A percentile compares a stretch with the other conserved stretches of the same genome.
phyloP scores from a whole-genome alignment of 1,140 invertebrate species.

The Micrasema longulum region DNA sequence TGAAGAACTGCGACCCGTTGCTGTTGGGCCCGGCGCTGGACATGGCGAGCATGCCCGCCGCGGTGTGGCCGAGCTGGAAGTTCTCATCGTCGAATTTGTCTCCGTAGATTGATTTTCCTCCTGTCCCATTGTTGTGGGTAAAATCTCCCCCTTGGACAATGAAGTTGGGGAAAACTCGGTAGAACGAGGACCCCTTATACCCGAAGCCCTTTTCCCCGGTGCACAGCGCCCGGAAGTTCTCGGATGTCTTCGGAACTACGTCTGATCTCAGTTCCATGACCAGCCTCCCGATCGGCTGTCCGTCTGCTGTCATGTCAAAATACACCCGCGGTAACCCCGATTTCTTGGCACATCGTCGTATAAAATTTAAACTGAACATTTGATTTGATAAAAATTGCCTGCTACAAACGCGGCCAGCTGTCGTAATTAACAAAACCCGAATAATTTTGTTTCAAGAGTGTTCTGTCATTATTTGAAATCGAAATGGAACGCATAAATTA shows the following conservation, averaged over 20 bases:
- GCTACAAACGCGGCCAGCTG: background rate
- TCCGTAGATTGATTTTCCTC: slow-evolving; percentile 85
- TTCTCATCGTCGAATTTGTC: slow-evolving; percentile 86
- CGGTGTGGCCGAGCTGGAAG: slow-evolving; percentile 81
- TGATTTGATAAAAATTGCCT: background rate
- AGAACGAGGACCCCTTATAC: slow-evolving; percentile 82
- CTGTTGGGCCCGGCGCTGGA: slow-evolving; percentile 83
- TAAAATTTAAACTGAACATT: background rate
- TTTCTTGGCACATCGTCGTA: background rate
- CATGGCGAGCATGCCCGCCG: slow-evolving; percentile 71
- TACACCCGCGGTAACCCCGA: slow-evolving; percentile 20
- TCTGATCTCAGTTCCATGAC: slow-evolving; percentile 80
- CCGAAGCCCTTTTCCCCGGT: slow-evolving; percentile 86
- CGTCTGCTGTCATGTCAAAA: slow-evolving; percentile 73
- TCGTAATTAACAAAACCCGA: background rate
- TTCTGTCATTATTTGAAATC: too few species aligned
- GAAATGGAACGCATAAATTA: too few species aligned
- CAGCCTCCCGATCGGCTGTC: slow-evolving; percentile 74
- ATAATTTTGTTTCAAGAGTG: too few species aligned
- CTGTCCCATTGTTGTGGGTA: slow-evolving; percentile 82
- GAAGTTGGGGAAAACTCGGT: slow-evolving; percentile 89
- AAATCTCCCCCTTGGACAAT: slow-evolving; percentile 88
- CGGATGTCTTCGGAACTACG: slow-evolving; percentile 81
- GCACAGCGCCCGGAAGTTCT: slow-evolving; percentile 85
- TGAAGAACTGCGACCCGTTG: slow-evolving; percentile 89